Percentiles rank a stretch among this genome's conserved stretches.
Evolutionary conservation across 2,888 invertebrate genomes (phyloP).

Genomic region (Agrochola lychnidis): DNA sequence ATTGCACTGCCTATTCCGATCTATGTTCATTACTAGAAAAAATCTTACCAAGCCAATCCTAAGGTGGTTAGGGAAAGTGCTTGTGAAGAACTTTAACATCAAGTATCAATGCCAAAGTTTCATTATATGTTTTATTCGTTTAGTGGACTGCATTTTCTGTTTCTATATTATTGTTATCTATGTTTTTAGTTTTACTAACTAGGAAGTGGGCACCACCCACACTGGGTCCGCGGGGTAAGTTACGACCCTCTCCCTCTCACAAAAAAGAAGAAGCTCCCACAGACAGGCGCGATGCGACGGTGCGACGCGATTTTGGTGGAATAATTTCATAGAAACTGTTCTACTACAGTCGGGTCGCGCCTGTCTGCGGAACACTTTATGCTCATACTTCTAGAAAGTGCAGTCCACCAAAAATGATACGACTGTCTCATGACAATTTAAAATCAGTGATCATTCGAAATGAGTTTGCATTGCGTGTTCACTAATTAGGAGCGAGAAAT

Average conservation of each 20-base stretch:
- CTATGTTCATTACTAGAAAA: conserved; percentile 40
- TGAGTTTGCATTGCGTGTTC: conserved; percentile 53
- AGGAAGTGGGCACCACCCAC: too few species aligned
- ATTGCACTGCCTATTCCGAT: conserved; percentile 35
- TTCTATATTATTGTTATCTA: background rate
- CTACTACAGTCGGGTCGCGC: too few species aligned
- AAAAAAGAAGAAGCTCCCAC: background rate
- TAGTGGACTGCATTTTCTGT: conserved; percentile 38
- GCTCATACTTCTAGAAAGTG: conserved; percentile 17
- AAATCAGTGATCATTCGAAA: conserved; percentile 36
- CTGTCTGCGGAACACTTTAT: too few species aligned
- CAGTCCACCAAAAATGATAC: conserved; percentile 26
- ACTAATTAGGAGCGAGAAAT: conserved; percentile 58
- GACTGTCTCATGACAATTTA: conserved; percentile 4
- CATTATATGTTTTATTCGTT: conserved; percentile 6
- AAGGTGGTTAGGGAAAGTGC: conserved; percentile 50
- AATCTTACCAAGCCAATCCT: conserved; percentile 48
- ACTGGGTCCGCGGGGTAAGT: background rate
- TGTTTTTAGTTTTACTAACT: background rate
- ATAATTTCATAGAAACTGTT: too few species aligned
- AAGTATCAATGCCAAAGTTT: conserved; percentile 29
- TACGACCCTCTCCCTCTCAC: background rate
- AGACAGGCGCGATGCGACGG: too few species aligned
- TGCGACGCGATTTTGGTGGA: too few species aligned
- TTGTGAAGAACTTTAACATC: conserved; percentile 42